Evolutionary conservation across 2,888 invertebrate genomes (phyloP).

Genomic region (Chymomyza caudatula): DNA sequence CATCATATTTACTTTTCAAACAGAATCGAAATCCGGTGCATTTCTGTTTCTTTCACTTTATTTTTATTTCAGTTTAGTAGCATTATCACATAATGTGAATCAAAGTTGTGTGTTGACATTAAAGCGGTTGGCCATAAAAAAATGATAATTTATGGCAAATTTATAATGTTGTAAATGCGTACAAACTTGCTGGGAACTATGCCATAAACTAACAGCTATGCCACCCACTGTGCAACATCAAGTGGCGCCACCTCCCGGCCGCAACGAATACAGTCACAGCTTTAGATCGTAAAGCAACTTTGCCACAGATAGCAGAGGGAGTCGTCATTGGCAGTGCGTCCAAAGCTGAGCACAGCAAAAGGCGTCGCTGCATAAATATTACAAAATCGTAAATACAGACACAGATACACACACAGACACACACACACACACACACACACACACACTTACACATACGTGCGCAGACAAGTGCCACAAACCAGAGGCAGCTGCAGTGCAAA

Average conservation of each 20-base stretch:
- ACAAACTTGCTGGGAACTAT: slow-evolving; percentile 69
- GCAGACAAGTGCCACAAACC: slow-evolving; percentile 29
- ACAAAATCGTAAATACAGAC: slow-evolving; percentile 63
- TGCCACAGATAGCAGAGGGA: slow-evolving; percentile 50
- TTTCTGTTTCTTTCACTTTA: too few species aligned
- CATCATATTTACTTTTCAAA: too few species aligned
- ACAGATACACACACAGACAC: slow-evolving; percentile 48
- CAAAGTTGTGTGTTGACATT: slow-evolving; percentile 53
- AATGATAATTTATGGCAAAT: slow-evolving; percentile 68
- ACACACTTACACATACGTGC: slow-evolving; percentile 44
- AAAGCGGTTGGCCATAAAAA: slow-evolving; percentile 54
- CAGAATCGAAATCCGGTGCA: too few species aligned
- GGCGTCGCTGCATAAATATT: slow-evolving; percentile 60
- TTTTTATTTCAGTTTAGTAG: neutral
- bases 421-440: slow-evolving; percentile 35
- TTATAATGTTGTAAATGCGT: slow-evolving; percentile 72
- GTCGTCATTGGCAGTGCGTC: slow-evolving; percentile 23
- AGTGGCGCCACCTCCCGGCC: neutral
- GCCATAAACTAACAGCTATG: slow-evolving; percentile 29
- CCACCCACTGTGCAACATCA: slow-evolving; percentile 38
- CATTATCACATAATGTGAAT: slow-evolving; percentile 28
- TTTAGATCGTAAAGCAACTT: slow-evolving; percentile 54
- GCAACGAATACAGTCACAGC: neutral
- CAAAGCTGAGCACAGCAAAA: slow-evolving; percentile 25
- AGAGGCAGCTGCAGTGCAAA: neutral